These are phyloP conservation scores for Drepanosiphum platanoidis DNA, from an alignment of 2,888 invertebrate genomes.

Conservation along the genomic window DNA sequence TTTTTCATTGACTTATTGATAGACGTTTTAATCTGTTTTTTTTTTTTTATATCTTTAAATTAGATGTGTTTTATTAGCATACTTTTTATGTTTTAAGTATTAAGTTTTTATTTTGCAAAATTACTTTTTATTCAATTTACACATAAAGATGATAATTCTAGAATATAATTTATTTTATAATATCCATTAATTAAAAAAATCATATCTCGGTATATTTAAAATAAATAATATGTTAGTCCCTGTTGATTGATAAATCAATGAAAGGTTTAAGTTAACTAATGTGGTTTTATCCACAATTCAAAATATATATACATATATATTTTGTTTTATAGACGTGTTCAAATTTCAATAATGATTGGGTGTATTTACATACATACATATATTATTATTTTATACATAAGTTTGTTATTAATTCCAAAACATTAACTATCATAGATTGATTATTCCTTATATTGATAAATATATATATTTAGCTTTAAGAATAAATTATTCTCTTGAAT, in stretches of 20 bases:
- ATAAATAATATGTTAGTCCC: constrained; percentile 23
- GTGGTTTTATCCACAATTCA: constrained; percentile 33
- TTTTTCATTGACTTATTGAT: constrained; percentile 11
- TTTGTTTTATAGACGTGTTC: constrained; percentile 44
- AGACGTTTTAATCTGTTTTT: background rate
- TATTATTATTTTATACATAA: constrained; percentile 35
- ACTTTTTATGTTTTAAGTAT: background rate
- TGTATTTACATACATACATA: constrained; percentile 1
- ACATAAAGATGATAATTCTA: background rate
- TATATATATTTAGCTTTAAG: background rate
- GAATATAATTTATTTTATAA: background rate
- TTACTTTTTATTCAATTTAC: background rate
- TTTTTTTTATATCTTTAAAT: background rate
- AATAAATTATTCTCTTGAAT: background rate
- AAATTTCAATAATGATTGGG: constrained; percentile 36
- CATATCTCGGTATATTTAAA: background rate
- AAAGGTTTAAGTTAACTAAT: constrained; percentile 60
- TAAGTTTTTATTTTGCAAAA: constrained; percentile 22
- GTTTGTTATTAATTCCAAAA: constrained; percentile 37
- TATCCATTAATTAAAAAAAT: background rate
- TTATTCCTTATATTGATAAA: background rate
- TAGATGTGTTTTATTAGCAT: background rate
- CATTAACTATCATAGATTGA: constrained; percentile 2
- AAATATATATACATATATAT: constrained; percentile 39
- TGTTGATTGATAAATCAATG: constrained; percentile 37